Percentiles rank a stretch among this genome's conserved stretches.
Evolutionary conservation across 2,888 invertebrate species (phyloP).

Genomic region (Drosophila maculinotata): DNA sequence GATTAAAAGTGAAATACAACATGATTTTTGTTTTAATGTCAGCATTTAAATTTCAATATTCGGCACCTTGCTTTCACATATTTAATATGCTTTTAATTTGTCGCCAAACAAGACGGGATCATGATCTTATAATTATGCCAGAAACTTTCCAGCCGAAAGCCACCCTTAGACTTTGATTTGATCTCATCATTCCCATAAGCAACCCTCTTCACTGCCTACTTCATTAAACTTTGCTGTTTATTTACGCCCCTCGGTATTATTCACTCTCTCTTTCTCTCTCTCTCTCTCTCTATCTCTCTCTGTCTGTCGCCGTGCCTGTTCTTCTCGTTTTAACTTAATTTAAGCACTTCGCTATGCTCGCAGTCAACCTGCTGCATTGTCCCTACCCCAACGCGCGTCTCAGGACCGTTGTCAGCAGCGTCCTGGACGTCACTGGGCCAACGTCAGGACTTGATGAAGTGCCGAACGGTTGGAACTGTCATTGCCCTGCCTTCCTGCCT

Average conservation of each 20-base stretch:
- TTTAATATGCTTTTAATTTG: slow-evolving; percentile 4
- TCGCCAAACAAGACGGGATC: neutral
- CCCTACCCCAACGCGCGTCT: slow-evolving; percentile 10
- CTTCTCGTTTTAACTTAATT: slow-evolving; percentile 57
- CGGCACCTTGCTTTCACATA: slow-evolving; percentile 1
- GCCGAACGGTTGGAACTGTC: slow-evolving; percentile 51
- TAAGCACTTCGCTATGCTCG: slow-evolving; percentile 39
- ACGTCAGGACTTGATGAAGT: slow-evolving; percentile 61
- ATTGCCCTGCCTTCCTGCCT: slow-evolving; percentile 16
- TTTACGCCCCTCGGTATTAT: slow-evolving; percentile 29
- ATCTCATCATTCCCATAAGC: slow-evolving; percentile 12
- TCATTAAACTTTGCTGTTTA: slow-evolving; percentile 52
- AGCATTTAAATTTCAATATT: neutral
- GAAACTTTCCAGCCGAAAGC: neutral
- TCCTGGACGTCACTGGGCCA: slow-evolving; percentile 40
- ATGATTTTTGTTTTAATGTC: slow-evolving; percentile 2
- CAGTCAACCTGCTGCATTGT: slow-evolving; percentile 33
- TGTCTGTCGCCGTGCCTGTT: neutral
- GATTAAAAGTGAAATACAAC: neutral
- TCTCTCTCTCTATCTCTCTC: neutral
- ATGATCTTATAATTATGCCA: slow-evolving; percentile 6
- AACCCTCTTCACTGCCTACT: slow-evolving; percentile 35
- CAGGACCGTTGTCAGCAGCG: slow-evolving; percentile 50
- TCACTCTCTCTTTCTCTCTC: neutral
- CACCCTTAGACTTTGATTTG: slow-evolving; percentile 20